These are phyloP conservation scores for Gnatocerus cornutus DNA, from an alignment of 2,888 invertebrate species.

Conservation along the genomic window DNA sequence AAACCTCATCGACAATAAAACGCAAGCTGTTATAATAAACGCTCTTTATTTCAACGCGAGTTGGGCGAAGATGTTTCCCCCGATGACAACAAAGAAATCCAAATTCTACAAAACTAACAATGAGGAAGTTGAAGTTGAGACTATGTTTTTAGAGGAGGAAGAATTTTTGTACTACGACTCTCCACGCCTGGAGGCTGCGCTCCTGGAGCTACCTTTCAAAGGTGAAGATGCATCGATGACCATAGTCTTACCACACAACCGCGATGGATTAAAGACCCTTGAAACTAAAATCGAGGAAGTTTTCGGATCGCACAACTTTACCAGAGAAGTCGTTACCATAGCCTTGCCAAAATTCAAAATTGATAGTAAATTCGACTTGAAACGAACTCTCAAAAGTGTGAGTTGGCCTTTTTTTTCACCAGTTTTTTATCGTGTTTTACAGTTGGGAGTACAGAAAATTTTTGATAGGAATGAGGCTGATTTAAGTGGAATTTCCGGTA, in stretches of 20 bases:
- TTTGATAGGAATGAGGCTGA: conserved; percentile 2
- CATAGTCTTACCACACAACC: conserved; percentile 10
- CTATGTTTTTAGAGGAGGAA: not conserved
- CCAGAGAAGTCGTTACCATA: not conserved
- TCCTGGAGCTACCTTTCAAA: conserved; percentile 21
- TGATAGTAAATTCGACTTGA: conserved; percentile 1
- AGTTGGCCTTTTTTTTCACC: not conserved
- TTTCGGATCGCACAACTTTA: not conserved
- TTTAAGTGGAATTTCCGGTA: conserved; percentile 23
- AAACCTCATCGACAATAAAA: not conserved
- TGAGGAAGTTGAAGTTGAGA: not conserved
- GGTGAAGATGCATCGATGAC: conserved; percentile 7
- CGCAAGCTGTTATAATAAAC: conserved; percentile 16
- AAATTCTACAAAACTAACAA: not conserved
- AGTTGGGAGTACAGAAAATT: conserved; percentile 4
- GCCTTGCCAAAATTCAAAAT: conserved; percentile 18
- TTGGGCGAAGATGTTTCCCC: not conserved
- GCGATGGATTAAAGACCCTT: not conserved
- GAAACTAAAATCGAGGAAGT: not conserved
- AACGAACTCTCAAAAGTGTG: not conserved
- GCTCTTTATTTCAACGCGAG: not conserved
- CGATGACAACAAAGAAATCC: not conserved
- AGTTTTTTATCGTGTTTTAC: not conserved
- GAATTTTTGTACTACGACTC: not conserved
- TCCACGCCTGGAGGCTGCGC: not conserved